These are phyloP conservation scores for Cyprinella venusta DNA, from an alignment of 2,797 vertebrate genomes.

Conservation along the genomic window DNA sequence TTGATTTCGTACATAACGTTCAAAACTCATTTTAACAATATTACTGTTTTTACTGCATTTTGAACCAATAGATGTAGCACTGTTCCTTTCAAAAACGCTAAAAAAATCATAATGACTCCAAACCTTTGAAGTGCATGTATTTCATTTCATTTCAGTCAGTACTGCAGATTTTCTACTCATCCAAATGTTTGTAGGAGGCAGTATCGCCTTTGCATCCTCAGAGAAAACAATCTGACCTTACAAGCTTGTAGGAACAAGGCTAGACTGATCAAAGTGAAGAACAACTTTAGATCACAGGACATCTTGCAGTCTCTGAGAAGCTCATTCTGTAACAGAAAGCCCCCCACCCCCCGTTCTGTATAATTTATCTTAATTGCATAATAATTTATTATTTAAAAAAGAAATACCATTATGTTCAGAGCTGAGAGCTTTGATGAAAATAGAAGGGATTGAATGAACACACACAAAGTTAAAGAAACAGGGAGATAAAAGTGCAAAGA, in stretches of 20 bases:
- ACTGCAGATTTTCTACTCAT: not conserved
- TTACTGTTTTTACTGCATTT: not conserved
- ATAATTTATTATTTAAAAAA: slow-evolving; percentile 5
- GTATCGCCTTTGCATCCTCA: not conserved
- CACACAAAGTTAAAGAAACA: slow-evolving; percentile 30
- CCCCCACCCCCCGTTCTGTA: not conserved
- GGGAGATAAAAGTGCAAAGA: slow-evolving; percentile 23
- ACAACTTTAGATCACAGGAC: not conserved
- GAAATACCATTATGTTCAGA: not conserved
- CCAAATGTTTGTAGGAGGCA: not conserved
- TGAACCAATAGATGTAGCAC: not conserved
- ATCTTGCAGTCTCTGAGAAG: not conserved
- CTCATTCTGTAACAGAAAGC: not conserved
- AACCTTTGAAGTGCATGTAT: not conserved
- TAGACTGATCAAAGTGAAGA: slow-evolving; percentile 10
- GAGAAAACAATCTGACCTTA: slow-evolving; percentile 17
- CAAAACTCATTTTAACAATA: not conserved
- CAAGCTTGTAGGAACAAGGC: not conserved
- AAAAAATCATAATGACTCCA: not conserved
- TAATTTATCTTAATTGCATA: slow-evolving; percentile 30
- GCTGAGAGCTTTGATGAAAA: slow-evolving; percentile 2
- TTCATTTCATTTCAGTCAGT: not conserved
- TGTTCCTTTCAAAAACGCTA: not conserved
- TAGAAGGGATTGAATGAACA: slow-evolving; percentile 14
- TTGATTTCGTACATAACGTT: not conserved